Percentiles rank a stretch among this genome's conserved stretches.
Evolutionary conservation across 2,113 vertebrate genomes (phyloP).

Genomic region (Oostethus manadensis): DNA sequence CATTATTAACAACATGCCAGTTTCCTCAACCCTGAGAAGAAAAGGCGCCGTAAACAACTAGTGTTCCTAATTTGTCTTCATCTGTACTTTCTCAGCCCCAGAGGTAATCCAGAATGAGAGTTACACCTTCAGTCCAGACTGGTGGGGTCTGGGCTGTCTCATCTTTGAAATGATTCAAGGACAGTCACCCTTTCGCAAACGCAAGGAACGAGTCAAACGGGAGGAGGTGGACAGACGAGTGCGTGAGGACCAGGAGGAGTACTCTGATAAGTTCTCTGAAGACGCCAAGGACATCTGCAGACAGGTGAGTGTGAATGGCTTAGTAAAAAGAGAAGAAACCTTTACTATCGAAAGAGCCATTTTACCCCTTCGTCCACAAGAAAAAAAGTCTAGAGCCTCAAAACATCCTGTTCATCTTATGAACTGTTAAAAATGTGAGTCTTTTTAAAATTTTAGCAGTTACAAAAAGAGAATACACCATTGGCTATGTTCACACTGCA

Average conservation of each 20-base stretch:
- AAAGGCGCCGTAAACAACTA: not conserved
- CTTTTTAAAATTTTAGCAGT: no score
- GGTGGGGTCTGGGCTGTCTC: conserved; percentile 93
- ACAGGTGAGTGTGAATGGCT: conserved; percentile 74
- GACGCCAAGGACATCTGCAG: conserved; percentile 85
- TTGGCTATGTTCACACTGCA: no score
- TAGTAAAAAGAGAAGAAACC: not conserved
- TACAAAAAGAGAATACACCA: no score
- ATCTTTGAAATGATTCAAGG: conserved; percentile 93
- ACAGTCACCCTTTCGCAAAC: conserved; percentile 84
- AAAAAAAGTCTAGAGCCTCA: no score
- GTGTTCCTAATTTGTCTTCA: not conserved
- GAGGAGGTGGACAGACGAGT: conserved; percentile 86
- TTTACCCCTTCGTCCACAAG: no score
- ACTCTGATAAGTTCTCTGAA: conserved; percentile 83
- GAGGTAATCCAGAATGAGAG: conserved; percentile 87
- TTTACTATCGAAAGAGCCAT: no score
- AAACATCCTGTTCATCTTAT: no score
- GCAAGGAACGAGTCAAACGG: conserved; percentile 82
- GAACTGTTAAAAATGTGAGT: no score
- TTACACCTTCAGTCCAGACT: conserved; percentile 85
- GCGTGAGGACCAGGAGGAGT: conserved; percentile 78
- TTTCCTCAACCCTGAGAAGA: no score
- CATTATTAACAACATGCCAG: no score
- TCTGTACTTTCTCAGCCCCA: conserved; percentile 70